Conservation (phyloP, 2,888 invertebrate genomes). For the Drosophila meridionalis region DNA sequence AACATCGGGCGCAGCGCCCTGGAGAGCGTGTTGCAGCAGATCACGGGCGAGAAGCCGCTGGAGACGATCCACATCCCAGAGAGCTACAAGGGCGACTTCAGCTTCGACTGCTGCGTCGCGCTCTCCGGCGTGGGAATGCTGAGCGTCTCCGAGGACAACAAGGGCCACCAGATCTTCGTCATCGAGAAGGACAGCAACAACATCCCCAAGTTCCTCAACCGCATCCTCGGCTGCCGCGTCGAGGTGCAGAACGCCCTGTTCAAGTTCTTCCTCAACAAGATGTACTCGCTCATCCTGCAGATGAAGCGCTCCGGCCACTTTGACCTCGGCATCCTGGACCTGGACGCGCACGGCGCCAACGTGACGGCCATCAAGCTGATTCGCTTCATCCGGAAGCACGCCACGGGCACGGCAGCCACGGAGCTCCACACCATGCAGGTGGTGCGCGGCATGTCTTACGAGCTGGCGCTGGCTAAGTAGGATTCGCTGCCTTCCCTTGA, state of each 20-base stretch:
- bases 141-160: conserved; percentile 58
- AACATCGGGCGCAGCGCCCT: conserved; percentile 97
- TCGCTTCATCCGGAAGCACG: conserved; percentile 94
- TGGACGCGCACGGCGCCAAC: conserved; percentile 96
- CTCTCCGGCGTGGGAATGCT: conserved; percentile 49
- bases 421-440: conserved; percentile 97
- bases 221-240: conserved; percentile 98
- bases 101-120: conserved; percentile 49
- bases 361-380: conserved; percentile 93
- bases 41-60: conserved; percentile 93
- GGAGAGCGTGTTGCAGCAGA: conserved; percentile 97
- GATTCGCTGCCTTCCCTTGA: neutral
- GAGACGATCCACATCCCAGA: conserved; percentile 93
- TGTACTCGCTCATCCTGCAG: conserved; percentile 95
- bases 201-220: conserved; percentile 99
- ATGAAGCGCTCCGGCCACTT: conserved; percentile 97
- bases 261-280: conserved; percentile 98
- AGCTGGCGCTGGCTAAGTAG: conserved; percentile 92
- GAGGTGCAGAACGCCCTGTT: conserved; percentile 98
- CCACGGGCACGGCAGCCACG: conserved; percentile 95
- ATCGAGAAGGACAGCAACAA: conserved; percentile 97
- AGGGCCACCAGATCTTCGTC: conserved; percentile 85
- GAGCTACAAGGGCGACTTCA: conserved; percentile 95
- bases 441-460: conserved; percentile 95
- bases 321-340: conserved; percentile 95